A percentile compares a stretch with the other conserved stretches of the same genome.
Evolutionary conservation across 2,113 vertebrate species (phyloP).

Genomic region (Embiotoca jacksoni): DNA sequence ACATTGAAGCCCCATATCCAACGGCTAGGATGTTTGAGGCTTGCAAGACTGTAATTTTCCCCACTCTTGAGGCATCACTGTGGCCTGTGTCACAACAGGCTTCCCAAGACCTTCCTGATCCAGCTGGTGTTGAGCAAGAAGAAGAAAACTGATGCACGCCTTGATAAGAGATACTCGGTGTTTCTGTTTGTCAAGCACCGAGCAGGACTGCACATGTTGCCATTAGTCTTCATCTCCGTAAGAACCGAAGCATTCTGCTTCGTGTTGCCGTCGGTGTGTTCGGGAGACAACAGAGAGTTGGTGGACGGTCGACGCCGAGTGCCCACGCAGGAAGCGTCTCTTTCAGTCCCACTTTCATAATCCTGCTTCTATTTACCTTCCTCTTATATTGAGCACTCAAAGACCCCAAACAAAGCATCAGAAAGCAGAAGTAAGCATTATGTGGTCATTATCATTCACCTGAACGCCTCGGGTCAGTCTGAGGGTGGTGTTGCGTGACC

Average conservation of each 20-base stretch:
- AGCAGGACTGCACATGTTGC: conserved; percentile 50
- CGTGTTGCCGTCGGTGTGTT: conserved; percentile 10
- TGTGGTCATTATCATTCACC: conserved; percentile 49
- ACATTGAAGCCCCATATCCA: conserved; percentile 20
- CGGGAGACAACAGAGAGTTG: conserved; percentile 14
- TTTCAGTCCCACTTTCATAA: neutral
- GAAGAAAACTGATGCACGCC: conserved; percentile 19
- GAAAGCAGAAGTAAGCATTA: conserved; percentile 14
- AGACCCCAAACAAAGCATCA: conserved; percentile 54
- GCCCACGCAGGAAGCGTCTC: conserved; percentile 38
- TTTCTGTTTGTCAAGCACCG: neutral
- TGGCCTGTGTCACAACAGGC: conserved; percentile 61
- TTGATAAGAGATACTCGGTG: conserved; percentile 34
- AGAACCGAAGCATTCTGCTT: neutral
- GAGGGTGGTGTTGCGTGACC: conserved; percentile 2
- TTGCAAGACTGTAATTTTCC: conserved; percentile 52
- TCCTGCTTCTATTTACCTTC: conserved; percentile 33
- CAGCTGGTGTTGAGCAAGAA: conserved; percentile 55
- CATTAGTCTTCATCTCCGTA: neutral
- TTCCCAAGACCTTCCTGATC: conserved; percentile 18
- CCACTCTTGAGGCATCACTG: neutral
- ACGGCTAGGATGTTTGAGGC: conserved; percentile 45
- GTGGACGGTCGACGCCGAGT: neutral
- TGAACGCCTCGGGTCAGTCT: conserved; percentile 24
- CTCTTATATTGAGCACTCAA: conserved; percentile 29